Conservation (phyloP, 1,140 invertebrate genomes). For the Harpegnathos saltator region DNA sequence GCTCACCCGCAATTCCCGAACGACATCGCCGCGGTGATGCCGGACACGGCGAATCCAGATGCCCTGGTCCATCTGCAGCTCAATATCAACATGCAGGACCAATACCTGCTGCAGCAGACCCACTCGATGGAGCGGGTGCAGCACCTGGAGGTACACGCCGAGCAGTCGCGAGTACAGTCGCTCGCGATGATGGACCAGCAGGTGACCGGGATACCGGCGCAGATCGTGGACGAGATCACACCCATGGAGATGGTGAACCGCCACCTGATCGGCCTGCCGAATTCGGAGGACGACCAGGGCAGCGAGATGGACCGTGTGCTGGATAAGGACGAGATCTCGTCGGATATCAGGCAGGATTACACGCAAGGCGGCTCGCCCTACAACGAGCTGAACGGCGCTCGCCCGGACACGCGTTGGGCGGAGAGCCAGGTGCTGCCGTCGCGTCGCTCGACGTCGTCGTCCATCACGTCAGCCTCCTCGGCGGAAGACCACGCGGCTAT, state of each 20-base stretch:
- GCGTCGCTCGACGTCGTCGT: constrained; percentile 89
- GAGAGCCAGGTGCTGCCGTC: constrained; percentile 90
- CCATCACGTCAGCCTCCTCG: constrained; percentile 88
- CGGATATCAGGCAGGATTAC: constrained; percentile 85
- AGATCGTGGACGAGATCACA: constrained; percentile 79
- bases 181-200: constrained; percentile 80
- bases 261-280: constrained; percentile 80
- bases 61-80: constrained; percentile 79
- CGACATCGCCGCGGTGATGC: constrained; percentile 77
- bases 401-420: constrained; percentile 90
- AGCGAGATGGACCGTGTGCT: constrained; percentile 80
- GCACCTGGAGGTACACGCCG: constrained; percentile 78
- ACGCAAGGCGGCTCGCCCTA: constrained; percentile 89
- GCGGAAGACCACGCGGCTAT: constrained; percentile 84
- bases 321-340: constrained; percentile 80
- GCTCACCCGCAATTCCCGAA: constrained; percentile 79
- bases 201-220: constrained; percentile 65
- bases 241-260: constrained; percentile 83
- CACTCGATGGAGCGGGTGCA: constrained; percentile 73
- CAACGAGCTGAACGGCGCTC: constrained; percentile 84
- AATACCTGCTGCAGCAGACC: constrained; percentile 79
- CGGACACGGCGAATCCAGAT: constrained; percentile 75
- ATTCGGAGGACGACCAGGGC: constrained; percentile 81
- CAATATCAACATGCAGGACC: constrained; percentile 81
- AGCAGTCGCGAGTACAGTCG: constrained; percentile 68